phyloP scores from a whole-genome alignment of 2,113 vertebrate species.

The Chlorodrepanis virens region DNA sequence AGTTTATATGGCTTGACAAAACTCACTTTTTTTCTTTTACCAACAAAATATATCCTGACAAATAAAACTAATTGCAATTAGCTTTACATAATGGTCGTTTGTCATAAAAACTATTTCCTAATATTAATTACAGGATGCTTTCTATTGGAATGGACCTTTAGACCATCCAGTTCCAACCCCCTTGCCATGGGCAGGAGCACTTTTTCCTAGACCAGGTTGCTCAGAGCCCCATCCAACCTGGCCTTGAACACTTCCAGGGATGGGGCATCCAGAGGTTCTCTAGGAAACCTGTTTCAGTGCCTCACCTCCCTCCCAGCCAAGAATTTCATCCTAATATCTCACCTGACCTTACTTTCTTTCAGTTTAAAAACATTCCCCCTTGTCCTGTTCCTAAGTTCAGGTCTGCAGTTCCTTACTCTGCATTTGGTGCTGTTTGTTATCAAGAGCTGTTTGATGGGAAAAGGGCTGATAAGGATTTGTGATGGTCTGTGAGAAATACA shows the following conservation, averaged over 20 bases:
- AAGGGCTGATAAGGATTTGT: neutral
- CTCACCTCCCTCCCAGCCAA: neutral
- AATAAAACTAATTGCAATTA: neutral
- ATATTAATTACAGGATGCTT: neutral
- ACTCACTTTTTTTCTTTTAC: neutral
- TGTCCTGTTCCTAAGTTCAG: neutral
- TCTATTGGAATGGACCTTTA: neutral
- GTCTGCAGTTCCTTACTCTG: neutral
- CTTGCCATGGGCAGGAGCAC: neutral
- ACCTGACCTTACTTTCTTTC: neutral
- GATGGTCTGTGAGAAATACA: neutral
- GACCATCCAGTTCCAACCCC: neutral
- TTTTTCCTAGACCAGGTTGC: neutral
- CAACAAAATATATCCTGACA: neutral
- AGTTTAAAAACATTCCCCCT: neutral
- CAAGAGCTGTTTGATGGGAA: neutral
- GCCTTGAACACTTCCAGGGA: neutral
- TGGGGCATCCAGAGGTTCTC: neutral
- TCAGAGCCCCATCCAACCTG: neutral
- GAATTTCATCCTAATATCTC: neutral
- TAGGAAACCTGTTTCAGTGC: neutral
- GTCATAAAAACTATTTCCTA: neutral
- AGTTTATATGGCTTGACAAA: neutral
- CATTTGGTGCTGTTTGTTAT: neutral
- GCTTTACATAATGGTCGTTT: neutral